A percentile compares a stretch with the other conserved stretches of the same genome.
phyloP scores from a whole-genome alignment of 2,113 vertebrate species.

The Trematomus loennbergii region DNA sequence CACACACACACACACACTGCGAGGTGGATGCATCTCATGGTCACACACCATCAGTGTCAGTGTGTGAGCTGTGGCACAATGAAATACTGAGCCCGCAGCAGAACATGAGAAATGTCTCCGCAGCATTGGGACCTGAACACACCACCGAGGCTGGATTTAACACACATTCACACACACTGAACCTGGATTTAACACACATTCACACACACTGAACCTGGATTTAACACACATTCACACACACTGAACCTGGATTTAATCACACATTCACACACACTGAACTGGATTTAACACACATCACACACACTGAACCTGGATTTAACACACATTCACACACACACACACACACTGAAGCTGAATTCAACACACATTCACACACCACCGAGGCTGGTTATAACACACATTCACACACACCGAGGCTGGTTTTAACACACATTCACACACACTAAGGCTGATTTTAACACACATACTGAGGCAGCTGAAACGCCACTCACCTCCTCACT shows the following conservation, averaged over 20 bases:
- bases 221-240: conserved; percentile 7
- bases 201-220: too few species aligned
- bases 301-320: conserved; percentile 2
- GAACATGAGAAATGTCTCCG: conserved; percentile 58
- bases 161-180: too few species aligned
- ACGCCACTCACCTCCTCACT: conserved; percentile 71
- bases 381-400: conserved; percentile 21
- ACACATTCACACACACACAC: too few species aligned
- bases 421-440: too few species aligned
- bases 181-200: too few species aligned
- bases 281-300: neutral
- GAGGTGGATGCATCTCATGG: neutral
- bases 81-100: conserved; percentile 51
- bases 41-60: conserved; percentile 6
- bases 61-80: conserved; percentile 18
- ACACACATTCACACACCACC: neutral
- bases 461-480: neutral
- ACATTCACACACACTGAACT: neutral
- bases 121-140: conserved; percentile 11
- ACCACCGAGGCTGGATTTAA: too few species aligned
- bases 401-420: neutral
- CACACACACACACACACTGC: too few species aligned
- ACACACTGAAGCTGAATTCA: neutral
- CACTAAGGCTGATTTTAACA: too few species aligned
- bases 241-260: neutral